These are phyloP conservation scores for Paramuricea clavata DNA, from an alignment of 92 coral and sea anemone species.

Conservation along the genomic window DNA sequence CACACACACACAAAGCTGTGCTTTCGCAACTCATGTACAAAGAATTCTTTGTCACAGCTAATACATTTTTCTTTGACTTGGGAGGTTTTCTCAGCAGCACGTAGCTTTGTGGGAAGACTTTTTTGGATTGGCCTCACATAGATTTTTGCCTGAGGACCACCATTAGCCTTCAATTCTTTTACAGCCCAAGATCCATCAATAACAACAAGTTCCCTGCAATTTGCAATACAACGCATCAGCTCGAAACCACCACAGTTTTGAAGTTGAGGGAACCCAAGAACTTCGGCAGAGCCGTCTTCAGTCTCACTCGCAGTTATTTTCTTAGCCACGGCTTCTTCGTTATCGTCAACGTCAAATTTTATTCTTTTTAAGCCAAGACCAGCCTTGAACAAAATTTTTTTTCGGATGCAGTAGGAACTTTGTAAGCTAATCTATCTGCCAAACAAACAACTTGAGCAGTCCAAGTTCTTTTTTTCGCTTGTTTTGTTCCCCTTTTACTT, in stretches of 20 bases:
- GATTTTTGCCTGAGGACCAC: constrained; percentile 60
- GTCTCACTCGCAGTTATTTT: constrained; percentile 40
- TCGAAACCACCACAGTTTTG: constrained; percentile 69
- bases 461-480: constrained; percentile 50
- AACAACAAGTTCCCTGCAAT: constrained; percentile 58
- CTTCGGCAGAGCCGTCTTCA: background rate
- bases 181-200: constrained; percentile 65
- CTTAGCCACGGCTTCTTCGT: constrained; percentile 54
- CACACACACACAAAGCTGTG: constrained; percentile 20
- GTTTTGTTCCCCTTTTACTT: constrained; percentile 4
- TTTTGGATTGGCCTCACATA: constrained; percentile 58
- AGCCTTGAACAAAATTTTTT: constrained; percentile 47
- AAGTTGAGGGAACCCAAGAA: constrained; percentile 69
- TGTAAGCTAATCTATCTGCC: constrained; percentile 48
- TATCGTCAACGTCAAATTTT: constrained; percentile 52
- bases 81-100: constrained; percentile 17
- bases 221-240: constrained; percentile 58
- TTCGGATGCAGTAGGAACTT: constrained; percentile 63
- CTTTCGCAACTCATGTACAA: constrained; percentile 57
- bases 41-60: constrained; percentile 53
- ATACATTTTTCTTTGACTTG: constrained; percentile 60
- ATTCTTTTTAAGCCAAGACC: constrained; percentile 61
- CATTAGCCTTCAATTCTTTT: constrained; percentile 57
- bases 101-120: constrained; percentile 49
- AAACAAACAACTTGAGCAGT: constrained; percentile 58